Base-by-base conservation (phyloP, 2,113 vertebrate genomes). In the Dicerorhinus sumatrensis region DNA sequence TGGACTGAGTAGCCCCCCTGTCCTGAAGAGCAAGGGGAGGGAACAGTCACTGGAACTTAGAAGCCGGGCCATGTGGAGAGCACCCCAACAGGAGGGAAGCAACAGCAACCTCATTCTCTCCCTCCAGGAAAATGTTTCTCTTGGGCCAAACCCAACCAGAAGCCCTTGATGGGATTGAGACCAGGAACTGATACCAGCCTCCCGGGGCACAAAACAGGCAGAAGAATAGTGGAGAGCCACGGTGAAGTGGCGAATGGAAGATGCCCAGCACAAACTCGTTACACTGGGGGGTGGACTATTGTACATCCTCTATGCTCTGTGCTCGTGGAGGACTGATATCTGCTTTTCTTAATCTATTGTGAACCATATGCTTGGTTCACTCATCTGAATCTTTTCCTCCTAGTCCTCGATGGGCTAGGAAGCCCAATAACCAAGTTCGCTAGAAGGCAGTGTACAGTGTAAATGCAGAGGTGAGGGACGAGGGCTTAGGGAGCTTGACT, bases 221-320 rank as follows among this genome's bases (percentile, higher is more conserved):
- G 8, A 11, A 2, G 20, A n/a, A 29, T 3, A 63, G 42, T 20
- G 17, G 8, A 14, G 21, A 10, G 56, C 60, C 31, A 29, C 56
- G 23, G 62, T n/a, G 29, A 10, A 29, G 63, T 1, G 1, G 31
- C 13, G 8, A 39, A 42, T 7, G 9, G 31, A 33, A 21, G 39
- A 13, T 3, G 13, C 2, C 12, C 9, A 13, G 42, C 62, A 29
- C 20, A 3, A 13, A 39, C 14, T 20, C 8, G 0, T 46, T 33
- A 8, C 31, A 25, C 4, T 1, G 17, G 12, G 16, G 17, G 39
- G 27, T 3, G 13, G 13, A 5, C 33, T 18, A 6, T 1, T 10
- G 33, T 3, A 16, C 81, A 21, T 4, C 16, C 86, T 51, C 69
- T 42, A 12, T 17, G 13, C 1, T 20, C 58, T 25, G 75, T 25